Percentiles rank a stretch among this genome's conserved stretches.
phyloP scores from a whole-genome alignment of 2,113 vertebrate genomes.

The Phyllopteryx taeniolatus region DNA sequence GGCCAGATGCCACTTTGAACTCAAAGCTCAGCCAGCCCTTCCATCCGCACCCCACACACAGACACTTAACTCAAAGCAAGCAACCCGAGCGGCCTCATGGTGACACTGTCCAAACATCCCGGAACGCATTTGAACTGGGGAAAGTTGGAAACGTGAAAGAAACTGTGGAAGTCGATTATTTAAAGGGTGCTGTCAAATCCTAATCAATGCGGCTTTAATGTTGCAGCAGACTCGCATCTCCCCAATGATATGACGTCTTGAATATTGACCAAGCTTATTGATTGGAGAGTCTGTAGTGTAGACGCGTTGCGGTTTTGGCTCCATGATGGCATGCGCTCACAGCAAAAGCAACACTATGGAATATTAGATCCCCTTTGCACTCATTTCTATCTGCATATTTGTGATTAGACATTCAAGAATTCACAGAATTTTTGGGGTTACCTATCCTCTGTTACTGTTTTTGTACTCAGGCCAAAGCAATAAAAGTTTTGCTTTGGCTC shows the following conservation, averaged over 20 bases:
- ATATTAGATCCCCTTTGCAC: constrained; percentile 3
- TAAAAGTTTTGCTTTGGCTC: too few relatives aligned
- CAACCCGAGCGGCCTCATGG: constrained; percentile 23
- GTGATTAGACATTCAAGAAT: too few relatives aligned
- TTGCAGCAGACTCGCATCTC: constrained; percentile 24
- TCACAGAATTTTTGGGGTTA: too few relatives aligned
- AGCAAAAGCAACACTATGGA: constrained; percentile 6
- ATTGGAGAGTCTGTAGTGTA: constrained; percentile 8
- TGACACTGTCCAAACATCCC: background rate
- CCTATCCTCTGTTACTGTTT: too few relatives aligned
- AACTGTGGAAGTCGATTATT: background rate
- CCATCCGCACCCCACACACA: background rate
- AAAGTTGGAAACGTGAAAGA: background rate
- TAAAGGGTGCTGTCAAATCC: constrained; percentile 19
- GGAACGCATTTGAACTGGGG: background rate
- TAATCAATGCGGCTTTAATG: constrained; percentile 30
- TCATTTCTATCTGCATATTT: background rate
- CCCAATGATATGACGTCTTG: constrained; percentile 9
- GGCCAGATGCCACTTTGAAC: constrained; percentile 46
- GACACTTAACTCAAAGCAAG: constrained; percentile 23
- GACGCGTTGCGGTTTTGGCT: constrained; percentile 7
- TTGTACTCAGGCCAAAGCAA: too few relatives aligned
- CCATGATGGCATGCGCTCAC: constrained; percentile 9
- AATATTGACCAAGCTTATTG: constrained; percentile 19
- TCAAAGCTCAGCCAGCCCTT: constrained; percentile 21